A percentile compares a stretch with the other conserved stretches of the same genome.
Evolutionary conservation across 1,140 invertebrate species (phyloP).

Genomic region (Kradibia gibbosae): DNA sequence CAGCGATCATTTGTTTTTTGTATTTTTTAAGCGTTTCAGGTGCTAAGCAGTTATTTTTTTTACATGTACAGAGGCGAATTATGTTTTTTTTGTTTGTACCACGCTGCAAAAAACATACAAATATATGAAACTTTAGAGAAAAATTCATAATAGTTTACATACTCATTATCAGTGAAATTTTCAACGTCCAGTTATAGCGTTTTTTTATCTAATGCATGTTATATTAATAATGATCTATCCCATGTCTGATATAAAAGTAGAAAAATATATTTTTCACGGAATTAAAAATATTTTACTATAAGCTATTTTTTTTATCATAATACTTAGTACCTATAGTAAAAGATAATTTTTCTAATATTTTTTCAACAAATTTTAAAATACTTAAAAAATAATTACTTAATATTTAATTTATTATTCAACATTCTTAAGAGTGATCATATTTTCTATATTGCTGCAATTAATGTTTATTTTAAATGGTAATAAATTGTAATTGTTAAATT

Average conservation of each 20-base stretch:
- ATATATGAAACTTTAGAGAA: constrained; percentile 32
- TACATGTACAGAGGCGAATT: constrained; percentile 24
- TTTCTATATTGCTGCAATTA: too few species aligned
- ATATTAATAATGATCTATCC: neutral
- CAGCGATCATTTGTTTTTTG: constrained; percentile 40
- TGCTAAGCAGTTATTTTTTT: constrained; percentile 37
- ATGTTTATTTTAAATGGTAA: too few species aligned
- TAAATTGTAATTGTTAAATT: too few species aligned
- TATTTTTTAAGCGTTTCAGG: constrained; percentile 40
- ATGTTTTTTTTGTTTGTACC: constrained; percentile 25
- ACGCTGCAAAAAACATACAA: constrained; percentile 37
- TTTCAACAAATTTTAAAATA: too few species aligned
- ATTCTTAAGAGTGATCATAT: too few species aligned
- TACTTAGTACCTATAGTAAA: too few species aligned
- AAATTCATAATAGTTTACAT: constrained; percentile 18
- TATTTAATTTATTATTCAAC: too few species aligned
- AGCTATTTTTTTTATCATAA: too few species aligned
- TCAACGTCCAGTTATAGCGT: neutral
- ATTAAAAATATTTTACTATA: too few species aligned
- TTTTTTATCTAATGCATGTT: neutral
- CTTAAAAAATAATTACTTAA: too few species aligned
- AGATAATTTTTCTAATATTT: too few species aligned
- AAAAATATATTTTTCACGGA: too few species aligned
- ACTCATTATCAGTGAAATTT: constrained; percentile 32
- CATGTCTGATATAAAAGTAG: neutral